Base-by-base conservation (phyloP, 2,797 vertebrate genomes). In the Tympanoctomys barrerae region DNA sequence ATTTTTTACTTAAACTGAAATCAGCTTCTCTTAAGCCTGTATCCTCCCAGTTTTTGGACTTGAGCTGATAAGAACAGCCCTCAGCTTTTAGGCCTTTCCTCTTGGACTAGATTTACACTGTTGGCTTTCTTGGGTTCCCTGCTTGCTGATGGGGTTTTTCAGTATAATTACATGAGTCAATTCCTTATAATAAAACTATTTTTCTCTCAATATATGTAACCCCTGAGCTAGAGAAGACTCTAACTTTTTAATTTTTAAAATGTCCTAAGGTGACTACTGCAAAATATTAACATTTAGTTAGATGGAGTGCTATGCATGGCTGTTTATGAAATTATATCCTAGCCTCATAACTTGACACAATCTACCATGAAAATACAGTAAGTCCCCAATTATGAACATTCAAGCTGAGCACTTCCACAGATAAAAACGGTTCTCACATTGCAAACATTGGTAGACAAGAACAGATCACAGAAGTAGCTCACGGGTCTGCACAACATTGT, bases 261-360 rank as follows among this genome's bases (percentile, higher is more conserved):
- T 81, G 3, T 54, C 62, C 13, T 57, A 46, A 91, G 52, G 64
- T 57, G 26, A 90, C 54, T 64, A 36, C 78, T 21, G 6, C 26
- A 71, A 62, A 92, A 80, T 71, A 71, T 86, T 61, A 90, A 54
- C 21, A 90, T 78, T 80, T 39, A 80, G 21, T 94, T 70, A 92
- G 33, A 70, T 26, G 52, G 26, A 83, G 18, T 68, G 42, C 19
- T 36, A 70, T 11, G 24, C 22, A 7, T 61, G 18, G 16, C 9
- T 84, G 8, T 75, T 75, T 83, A 26, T 24, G 70, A 80, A 59
- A 73, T 87, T 62, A 62, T 87, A 70, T 28, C 39, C 42, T 52
- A 24, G 33, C 33, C 9, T 52, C 24, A 13, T 28, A n/a, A 64
- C 16, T 31, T 73, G 42, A 90, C 39, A 86, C 62, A 64, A 14